phyloP scores from a whole-genome alignment of 2,113 vertebrate genomes.

The Mastomys natalensis region DNA sequence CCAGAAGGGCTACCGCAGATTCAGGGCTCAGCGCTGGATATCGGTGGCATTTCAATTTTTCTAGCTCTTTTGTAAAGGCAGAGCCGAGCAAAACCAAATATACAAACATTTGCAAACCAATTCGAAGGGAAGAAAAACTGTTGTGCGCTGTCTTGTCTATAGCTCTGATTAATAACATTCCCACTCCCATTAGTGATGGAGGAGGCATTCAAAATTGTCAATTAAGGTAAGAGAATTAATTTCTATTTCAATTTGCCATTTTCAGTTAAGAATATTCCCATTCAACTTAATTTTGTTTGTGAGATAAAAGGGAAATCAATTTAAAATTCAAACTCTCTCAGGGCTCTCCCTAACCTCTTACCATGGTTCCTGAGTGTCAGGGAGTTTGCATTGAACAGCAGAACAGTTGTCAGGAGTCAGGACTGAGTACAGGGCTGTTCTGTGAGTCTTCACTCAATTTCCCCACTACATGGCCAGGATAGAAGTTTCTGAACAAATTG shows the following conservation, averaged over 20 bases:
- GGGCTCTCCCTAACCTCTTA: background rate
- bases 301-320: background rate
- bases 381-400: background rate
- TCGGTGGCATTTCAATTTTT: background rate
- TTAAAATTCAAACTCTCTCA: background rate
- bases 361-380: background rate
- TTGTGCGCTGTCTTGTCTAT: background rate
- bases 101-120: background rate
- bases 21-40: background rate
- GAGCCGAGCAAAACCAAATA: background rate
- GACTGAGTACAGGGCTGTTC: background rate
- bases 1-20: background rate
- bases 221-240: background rate
- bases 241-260: background rate
- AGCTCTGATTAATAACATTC: conserved; percentile 28
- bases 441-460: background rate
- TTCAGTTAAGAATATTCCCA: conserved; percentile 13
- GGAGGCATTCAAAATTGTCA: background rate
- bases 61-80: conserved; percentile 16
- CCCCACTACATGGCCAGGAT: background rate
- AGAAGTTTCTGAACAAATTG: background rate
- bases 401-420: background rate
- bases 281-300: conserved; percentile 9
- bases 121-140: background rate
- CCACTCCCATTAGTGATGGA: conserved; percentile 9